Percentiles rank a stretch among this genome's conserved stretches.
Conservation (phyloP, 2,888 invertebrate species). For the Nemotelus nigrinus region DNA sequence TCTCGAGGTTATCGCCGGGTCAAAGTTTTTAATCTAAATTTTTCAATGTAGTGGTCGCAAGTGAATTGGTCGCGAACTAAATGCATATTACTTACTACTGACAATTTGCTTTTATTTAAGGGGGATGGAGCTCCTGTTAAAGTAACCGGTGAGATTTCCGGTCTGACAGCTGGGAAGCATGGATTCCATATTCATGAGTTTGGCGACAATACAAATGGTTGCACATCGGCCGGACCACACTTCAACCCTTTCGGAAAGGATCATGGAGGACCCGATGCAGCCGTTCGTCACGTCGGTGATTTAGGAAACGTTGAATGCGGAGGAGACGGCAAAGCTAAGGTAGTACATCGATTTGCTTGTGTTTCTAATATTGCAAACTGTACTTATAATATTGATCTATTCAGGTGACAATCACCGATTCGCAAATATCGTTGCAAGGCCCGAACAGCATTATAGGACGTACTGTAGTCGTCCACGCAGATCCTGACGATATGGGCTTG, state of each 20-base stretch:
- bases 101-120: slow-evolving; percentile 59
- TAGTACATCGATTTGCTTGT: slow-evolving; percentile 47
- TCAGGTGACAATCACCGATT: slow-evolving; percentile 71
- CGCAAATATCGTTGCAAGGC: slow-evolving; percentile 74
- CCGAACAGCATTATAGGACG: slow-evolving; percentile 83
- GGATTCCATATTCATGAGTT: slow-evolving; percentile 95
- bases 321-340: slow-evolving; percentile 72
- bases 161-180: slow-evolving; percentile 76
- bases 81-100: too few relatives aligned
- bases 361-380: neutral
- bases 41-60: neutral
- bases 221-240: slow-evolving; percentile 94
- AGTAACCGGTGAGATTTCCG: slow-evolving; percentile 84
- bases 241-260: slow-evolving; percentile 86
- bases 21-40: neutral
- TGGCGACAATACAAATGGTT: slow-evolving; percentile 95
- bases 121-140: slow-evolving; percentile 73
- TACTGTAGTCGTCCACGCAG: slow-evolving; percentile 90
- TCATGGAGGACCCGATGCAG: slow-evolving; percentile 83
- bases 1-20: neutral
- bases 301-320: slow-evolving; percentile 83
- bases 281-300: slow-evolving; percentile 87
- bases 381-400: slow-evolving; percentile 36
- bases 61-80: neutral
- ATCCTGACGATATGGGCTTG: slow-evolving; percentile 91